These are phyloP conservation scores for Periophthalmodon schlosseri DNA, from an alignment of 2,113 vertebrate species.

Conservation along the genomic window DNA sequence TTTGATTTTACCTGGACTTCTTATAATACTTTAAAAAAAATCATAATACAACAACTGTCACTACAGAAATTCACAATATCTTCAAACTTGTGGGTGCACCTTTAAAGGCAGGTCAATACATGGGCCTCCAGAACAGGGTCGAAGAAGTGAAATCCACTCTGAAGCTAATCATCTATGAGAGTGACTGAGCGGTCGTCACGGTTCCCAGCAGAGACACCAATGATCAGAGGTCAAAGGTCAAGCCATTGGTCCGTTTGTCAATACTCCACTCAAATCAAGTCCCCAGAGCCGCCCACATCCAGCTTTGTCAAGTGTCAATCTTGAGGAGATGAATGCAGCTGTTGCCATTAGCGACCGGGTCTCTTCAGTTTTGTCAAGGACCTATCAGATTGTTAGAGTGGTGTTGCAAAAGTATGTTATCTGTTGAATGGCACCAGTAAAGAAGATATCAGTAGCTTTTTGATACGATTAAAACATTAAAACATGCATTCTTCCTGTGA, in stretches of 20 bases:
- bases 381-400: neutral
- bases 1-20: too few species aligned
- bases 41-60: too few species aligned
- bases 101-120: neutral
- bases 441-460: too few species aligned
- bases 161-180: slow-evolving; percentile 31
- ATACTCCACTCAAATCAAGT: slow-evolving; percentile 36
- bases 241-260: slow-evolving; percentile 21
- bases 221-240: slow-evolving; percentile 34
- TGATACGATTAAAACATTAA: too few species aligned
- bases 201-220: slow-evolving; percentile 6
- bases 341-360: neutral
- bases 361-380: neutral
- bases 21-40: too few species aligned
- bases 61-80: too few species aligned
- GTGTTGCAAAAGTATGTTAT: neutral
- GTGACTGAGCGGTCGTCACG: neutral
- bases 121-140: neutral
- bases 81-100: too few species aligned
- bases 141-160: slow-evolving; percentile 13
- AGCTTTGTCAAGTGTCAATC: slow-evolving; percentile 10
- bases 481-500: too few species aligned
- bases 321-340: neutral
- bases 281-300: slow-evolving; percentile 9
- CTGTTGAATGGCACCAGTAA: too few species aligned